phyloP scores from a whole-genome alignment of 1,140 invertebrate species.

The Dysdera silvatica region DNA sequence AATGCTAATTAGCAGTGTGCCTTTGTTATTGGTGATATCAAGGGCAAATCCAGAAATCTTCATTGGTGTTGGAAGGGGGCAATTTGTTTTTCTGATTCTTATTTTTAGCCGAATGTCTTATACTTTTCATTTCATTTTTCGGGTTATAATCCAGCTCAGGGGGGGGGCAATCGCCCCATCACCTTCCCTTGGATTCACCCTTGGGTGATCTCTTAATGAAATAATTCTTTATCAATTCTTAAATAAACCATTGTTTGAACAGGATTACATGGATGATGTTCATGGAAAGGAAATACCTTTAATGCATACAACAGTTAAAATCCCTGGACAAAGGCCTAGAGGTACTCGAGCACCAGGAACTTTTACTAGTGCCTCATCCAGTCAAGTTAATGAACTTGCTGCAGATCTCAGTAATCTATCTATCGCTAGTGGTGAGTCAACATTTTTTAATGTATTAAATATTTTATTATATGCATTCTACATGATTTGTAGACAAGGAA shows the following conservation, averaged over 20 bases:
- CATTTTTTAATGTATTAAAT: conserved; percentile 2
- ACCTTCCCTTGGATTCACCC: no score
- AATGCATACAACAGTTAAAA: conserved; percentile 94
- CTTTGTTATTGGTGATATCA: no score
- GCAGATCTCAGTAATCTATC: conserved; percentile 32
- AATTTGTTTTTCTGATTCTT: no score
- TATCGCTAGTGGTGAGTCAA: conserved; percentile 29
- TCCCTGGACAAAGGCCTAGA: conserved; percentile 85
- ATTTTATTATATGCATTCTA: neutral
- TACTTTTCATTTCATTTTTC: no score
- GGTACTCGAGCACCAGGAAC: conserved; percentile 64
- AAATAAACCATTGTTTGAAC: conserved; percentile 16
- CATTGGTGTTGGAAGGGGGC: no score
- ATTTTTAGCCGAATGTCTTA: no score
- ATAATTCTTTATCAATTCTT: no score
- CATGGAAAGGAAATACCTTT: conserved; percentile 94
- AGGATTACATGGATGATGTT: conserved; percentile 97
- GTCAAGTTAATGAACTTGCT: conserved; percentile 31
- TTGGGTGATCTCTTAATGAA: no score
- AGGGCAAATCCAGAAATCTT: no score
- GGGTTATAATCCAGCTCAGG: no score
- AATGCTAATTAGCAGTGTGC: no score
- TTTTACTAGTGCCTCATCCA: conserved; percentile 24
- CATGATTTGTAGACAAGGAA: neutral
- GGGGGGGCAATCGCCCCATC: no score